Conservation (phyloP, 2,113 vertebrate genomes). For the Sebastes fasciatus region DNA sequence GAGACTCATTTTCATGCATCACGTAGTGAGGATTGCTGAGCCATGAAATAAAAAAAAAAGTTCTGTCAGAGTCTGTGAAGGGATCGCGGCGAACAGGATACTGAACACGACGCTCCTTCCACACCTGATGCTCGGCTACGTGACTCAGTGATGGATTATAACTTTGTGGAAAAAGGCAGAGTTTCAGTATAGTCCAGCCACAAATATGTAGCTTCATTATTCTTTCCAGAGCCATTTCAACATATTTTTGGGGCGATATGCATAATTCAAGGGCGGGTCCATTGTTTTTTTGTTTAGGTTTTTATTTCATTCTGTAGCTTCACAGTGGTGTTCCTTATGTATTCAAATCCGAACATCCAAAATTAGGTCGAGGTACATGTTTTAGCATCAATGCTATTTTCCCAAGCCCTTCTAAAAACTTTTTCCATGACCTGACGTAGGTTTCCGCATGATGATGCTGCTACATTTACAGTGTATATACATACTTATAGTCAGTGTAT, state of each 20-base stretch:
- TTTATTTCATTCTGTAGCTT: too few relatives aligned
- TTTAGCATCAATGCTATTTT: too few relatives aligned
- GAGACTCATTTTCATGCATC: conserved; percentile 47
- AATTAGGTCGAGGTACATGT: too few relatives aligned
- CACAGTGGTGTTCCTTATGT: too few relatives aligned
- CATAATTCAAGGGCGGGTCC: not conserved
- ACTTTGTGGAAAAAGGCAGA: not conserved
- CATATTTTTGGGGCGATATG: not conserved
- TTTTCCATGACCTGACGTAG: too few relatives aligned
- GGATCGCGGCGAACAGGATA: conserved; percentile 17
- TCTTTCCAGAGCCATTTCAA: not conserved
- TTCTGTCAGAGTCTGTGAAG: conserved; percentile 30
- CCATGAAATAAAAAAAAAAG: conserved; percentile 50
- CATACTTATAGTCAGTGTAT: too few relatives aligned
- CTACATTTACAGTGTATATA: too few relatives aligned
- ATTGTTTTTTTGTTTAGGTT: too few relatives aligned
- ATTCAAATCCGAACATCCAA: too few relatives aligned
- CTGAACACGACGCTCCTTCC: conserved; percentile 5
- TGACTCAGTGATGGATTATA: conserved; percentile 13
- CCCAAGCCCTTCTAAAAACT: too few relatives aligned
- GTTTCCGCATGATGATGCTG: too few relatives aligned
- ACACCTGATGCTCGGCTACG: conserved; percentile 39
- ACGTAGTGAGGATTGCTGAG: conserved; percentile 33
- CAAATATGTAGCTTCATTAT: not conserved
- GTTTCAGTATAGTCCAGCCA: not conserved